Conservation (phyloP, 2,888 invertebrate species). For the Microchrysa polita region DNA sequence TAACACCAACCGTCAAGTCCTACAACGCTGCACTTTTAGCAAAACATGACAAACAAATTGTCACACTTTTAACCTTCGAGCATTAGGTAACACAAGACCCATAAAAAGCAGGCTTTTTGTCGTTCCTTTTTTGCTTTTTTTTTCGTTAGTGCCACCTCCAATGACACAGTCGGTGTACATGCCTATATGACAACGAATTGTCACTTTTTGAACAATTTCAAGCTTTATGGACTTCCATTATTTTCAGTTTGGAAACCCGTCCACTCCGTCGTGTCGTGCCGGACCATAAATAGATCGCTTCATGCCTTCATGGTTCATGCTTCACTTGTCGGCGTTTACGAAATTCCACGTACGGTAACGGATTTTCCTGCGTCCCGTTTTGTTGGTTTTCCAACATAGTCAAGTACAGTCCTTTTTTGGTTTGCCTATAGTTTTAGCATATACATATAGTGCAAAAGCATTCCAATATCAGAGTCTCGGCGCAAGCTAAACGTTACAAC, state of each 20-base stretch:
- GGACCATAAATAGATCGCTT: slow-evolving; percentile 25
- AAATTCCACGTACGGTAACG: slow-evolving; percentile 19
- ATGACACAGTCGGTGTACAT: slow-evolving; percentile 22
- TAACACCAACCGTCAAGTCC: too few species aligned
- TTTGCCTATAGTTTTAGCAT: too few species aligned
- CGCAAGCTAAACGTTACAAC: neutral
- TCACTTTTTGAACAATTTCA: slow-evolving; percentile 39
- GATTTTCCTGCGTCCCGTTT: slow-evolving; percentile 11
- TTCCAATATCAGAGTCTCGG: neutral
- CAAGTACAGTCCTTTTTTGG: too few species aligned
- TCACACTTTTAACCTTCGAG: slow-evolving; percentile 34
- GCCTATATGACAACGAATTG: slow-evolving; percentile 40
- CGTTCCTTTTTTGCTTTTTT: neutral
- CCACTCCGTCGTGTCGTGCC: neutral
- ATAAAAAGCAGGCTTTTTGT: too few species aligned
- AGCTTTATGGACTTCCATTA: slow-evolving; percentile 40
- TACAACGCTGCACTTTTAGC: neutral
- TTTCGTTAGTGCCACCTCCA: slow-evolving; percentile 19
- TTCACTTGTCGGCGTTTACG: slow-evolving; percentile 4
- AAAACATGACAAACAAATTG: slow-evolving; percentile 8
- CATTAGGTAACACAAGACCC: slow-evolving; percentile 25
- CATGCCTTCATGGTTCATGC: slow-evolving; percentile 29
- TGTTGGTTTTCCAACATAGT: neutral
- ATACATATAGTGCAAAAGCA: neutral
- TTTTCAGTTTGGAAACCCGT: neutral